phyloP scores from a whole-genome alignment of 2,113 vertebrate species.

The Noturus placidus region DNA sequence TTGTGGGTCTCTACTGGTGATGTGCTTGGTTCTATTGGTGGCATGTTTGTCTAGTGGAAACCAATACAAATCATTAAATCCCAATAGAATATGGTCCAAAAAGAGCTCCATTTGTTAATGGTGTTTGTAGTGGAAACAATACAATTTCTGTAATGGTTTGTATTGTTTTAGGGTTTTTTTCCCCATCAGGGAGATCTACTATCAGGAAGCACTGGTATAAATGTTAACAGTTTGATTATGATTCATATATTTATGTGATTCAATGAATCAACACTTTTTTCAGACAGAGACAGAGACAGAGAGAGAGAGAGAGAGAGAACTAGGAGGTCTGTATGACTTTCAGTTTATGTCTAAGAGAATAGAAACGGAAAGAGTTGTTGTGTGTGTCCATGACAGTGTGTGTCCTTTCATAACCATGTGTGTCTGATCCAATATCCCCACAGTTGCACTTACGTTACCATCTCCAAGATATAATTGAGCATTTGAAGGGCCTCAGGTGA shows the following conservation, averaged over 20 bases:
- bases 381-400: slow-evolving; percentile 10
- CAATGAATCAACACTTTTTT: background rate
- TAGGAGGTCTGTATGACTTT: background rate
- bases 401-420: background rate
- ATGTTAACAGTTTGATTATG: no score
- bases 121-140: no score
- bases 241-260: background rate
- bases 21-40: no score
- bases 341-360: background rate
- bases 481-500: slow-evolving; percentile 19
- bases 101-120: no score
- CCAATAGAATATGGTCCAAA: no score
- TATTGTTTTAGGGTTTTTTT: no score
- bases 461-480: slow-evolving; percentile 39
- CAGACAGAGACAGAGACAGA: no score
- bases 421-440: slow-evolving; percentile 12
- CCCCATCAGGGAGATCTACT: background rate
- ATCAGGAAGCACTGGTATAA: background rate
- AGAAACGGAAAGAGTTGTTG: slow-evolving; percentile 29
- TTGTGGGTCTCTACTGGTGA: no score
- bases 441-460: slow-evolving; percentile 30
- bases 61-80: no score
- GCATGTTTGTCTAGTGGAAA: no score
- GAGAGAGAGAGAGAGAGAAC: background rate
- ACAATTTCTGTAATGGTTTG: no score